A percentile compares a stretch with the other conserved stretches of the same genome.
Evolutionary conservation across 2,797 vertebrate species (phyloP).

Genomic region (Enteromius viviparus): DNA sequence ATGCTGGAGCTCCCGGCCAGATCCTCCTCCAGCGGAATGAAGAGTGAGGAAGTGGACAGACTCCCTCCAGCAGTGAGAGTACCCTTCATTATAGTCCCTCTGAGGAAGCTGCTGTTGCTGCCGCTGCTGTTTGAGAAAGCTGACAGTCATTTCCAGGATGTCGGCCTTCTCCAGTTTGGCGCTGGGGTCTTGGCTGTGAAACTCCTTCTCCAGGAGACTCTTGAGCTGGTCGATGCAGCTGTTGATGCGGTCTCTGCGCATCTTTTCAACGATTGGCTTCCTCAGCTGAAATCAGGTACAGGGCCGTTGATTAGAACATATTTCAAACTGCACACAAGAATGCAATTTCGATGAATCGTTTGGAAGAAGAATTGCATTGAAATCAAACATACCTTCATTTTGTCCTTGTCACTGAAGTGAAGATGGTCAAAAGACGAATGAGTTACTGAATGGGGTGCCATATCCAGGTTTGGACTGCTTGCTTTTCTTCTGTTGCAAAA

Average conservation of each 20-base stretch:
- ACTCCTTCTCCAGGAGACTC: slow-evolving; percentile 79
- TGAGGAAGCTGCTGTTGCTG: slow-evolving; percentile 59
- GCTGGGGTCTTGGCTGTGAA: slow-evolving; percentile 77
- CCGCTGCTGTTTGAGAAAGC: slow-evolving; percentile 78
- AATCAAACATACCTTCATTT: slow-evolving; percentile 79
- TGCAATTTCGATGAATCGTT: not conserved
- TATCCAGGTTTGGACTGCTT: slow-evolving; percentile 64
- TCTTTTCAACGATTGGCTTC: slow-evolving; percentile 84
- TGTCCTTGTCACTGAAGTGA: slow-evolving; percentile 75
- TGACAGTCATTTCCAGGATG: slow-evolving; percentile 84
- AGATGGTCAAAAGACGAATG: slow-evolving; percentile 71
- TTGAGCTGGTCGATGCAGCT: slow-evolving; percentile 82
- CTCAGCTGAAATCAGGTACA: slow-evolving; percentile 74
- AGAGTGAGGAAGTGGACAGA: slow-evolving; percentile 71
- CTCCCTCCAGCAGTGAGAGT: slow-evolving; percentile 74
- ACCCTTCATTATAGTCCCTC: slow-evolving; percentile 68
- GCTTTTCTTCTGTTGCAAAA: slow-evolving; percentile 55
- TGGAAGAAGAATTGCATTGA: not conserved
- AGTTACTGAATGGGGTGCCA: slow-evolving; percentile 81
- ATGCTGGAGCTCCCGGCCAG: slow-evolving; percentile 70
- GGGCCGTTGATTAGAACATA: not conserved
- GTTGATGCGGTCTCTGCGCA: slow-evolving; percentile 83
- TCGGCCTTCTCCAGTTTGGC: slow-evolving; percentile 83
- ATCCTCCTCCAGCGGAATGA: slow-evolving; percentile 66
- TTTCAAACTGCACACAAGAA: not conserved